Evolutionary conservation across 2,113 vertebrate species (phyloP).

Genomic region (Nibea coibor): DNA sequence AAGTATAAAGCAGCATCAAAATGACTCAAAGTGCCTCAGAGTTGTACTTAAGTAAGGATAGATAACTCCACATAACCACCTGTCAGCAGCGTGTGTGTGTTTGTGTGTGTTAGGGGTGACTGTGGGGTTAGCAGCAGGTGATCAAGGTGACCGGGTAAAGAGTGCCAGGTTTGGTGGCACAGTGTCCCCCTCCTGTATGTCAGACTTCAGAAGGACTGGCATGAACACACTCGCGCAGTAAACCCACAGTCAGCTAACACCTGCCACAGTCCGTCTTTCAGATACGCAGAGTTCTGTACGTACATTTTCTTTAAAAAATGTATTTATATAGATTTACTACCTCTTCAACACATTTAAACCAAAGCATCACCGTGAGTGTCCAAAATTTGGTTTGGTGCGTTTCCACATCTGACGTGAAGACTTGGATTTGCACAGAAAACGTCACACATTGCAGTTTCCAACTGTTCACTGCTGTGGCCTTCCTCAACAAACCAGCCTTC

Average conservation of each 20-base stretch:
- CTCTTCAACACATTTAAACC: too few relatives aligned
- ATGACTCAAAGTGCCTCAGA: background rate
- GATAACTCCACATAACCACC: background rate
- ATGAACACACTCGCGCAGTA: slow-evolving; percentile 17
- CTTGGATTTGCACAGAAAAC: background rate
- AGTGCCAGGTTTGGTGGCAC: slow-evolving; percentile 51
- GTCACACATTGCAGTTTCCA: background rate
- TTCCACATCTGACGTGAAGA: background rate
- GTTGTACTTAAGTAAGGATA: background rate
- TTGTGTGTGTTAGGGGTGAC: slow-evolving; percentile 17
- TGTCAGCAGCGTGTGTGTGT: slow-evolving; percentile 36
- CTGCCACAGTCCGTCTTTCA: slow-evolving; percentile 37
- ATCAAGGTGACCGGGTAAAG: slow-evolving; percentile 72
- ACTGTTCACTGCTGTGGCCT: background rate
- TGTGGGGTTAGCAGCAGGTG: slow-evolving; percentile 61
- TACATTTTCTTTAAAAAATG: background rate
- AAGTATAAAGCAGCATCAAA: background rate
- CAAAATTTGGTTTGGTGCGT: background rate
- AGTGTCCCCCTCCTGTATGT: slow-evolving; percentile 39
- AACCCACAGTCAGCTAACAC: background rate
- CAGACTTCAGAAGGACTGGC: slow-evolving; percentile 62
- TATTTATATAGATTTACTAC: background rate
- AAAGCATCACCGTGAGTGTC: background rate
- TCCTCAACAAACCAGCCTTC: background rate
- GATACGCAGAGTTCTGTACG: background rate